phyloP scores from a whole-genome alignment of 1,140 invertebrate species.

The Anoplophora glabripennis region DNA sequence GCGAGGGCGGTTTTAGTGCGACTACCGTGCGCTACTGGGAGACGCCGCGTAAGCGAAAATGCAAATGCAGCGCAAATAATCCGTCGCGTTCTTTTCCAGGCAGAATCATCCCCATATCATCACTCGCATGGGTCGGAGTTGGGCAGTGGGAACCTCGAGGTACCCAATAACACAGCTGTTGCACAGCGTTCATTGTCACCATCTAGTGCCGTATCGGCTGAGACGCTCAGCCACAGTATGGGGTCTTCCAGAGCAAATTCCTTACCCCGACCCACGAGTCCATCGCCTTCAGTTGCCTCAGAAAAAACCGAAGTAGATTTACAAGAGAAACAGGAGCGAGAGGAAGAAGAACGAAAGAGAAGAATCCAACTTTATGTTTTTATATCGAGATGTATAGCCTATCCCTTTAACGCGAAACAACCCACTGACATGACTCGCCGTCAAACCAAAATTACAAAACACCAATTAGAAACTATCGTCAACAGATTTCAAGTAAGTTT shows the following conservation, averaged over 20 bases:
- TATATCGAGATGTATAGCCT: slow-evolving; percentile 95
- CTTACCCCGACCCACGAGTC: slow-evolving; percentile 74
- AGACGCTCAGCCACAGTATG: slow-evolving; percentile 57
- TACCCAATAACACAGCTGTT: slow-evolving; percentile 50
- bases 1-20: too few relatives aligned
- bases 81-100: slow-evolving; percentile 20
- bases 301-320: slow-evolving; percentile 71
- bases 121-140: slow-evolving; percentile 38
- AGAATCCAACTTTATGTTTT: slow-evolving; percentile 97
- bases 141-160: slow-evolving; percentile 47
- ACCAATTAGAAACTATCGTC: slow-evolving; percentile 93
- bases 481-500: slow-evolving; percentile 83
- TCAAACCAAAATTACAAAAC: slow-evolving; percentile 91
- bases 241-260: slow-evolving; percentile 54
- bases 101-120: slow-evolving; percentile 42
- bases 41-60: too few relatives aligned
- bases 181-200: slow-evolving; percentile 56
- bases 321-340: slow-evolving; percentile 79
- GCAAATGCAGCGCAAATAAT: too few relatives aligned
- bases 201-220: slow-evolving; percentile 62
- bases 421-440: slow-evolving; percentile 94
- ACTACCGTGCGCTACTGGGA: too few relatives aligned
- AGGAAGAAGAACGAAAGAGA: slow-evolving; percentile 90
- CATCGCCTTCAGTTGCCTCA: slow-evolving; percentile 77
- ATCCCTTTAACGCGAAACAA: slow-evolving; percentile 99